Evolutionary conservation across 2,797 vertebrate species (phyloP), one percentile per base, ranked within the genome.

Genomic region (Mus caroli): DNA sequence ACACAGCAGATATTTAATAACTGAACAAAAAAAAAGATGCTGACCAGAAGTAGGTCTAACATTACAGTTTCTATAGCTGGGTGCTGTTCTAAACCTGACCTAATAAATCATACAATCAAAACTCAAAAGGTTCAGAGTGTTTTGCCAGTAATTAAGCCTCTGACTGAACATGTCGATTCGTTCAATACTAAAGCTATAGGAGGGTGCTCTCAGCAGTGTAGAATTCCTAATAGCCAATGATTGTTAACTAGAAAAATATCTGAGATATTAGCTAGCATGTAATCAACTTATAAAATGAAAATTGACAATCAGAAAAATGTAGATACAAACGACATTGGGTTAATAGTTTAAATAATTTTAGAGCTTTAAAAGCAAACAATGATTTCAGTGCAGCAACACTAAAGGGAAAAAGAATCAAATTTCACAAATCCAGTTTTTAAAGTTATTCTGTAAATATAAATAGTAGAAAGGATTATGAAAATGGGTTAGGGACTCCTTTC

Each of bases 111-210:
- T 82, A 50, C 79, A 84, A 91, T 15, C 13, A 91, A 83, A 15
- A 17, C 43, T 79, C 75, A 91, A 83, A 77, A 50, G 13, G 4
- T 60, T 83, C 19, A 79, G 22, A 34, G 19, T 71, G 10, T 46
- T 88, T 71, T 85, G 60, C 31, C 46, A 69, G 15, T 60, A 89
- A 73, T 86, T 83, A 85, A 88, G n/a, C 22, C 34, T 28, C n/a
- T 26, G 31, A 28, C 56, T 90, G 20, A 56, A 84, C 37, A 62
- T 19, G 34, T 11, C 2, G 1, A 60, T 31, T 88, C 7, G 22
- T 64, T 73, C 20, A 34, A 67, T 50, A 56, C 0, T 31, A 12
- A 80, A 80, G 71, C 79, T 1, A 52, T 56, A 88, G 28, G 22
- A 78, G 37, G 77, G 80, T n/a, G 8, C 58, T 69, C 9, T 64